Evolutionary conservation across 2,113 vertebrate genomes (phyloP), one percentile per base, ranked within the genome.

Genomic region (Pelobates fuscus): DNA sequence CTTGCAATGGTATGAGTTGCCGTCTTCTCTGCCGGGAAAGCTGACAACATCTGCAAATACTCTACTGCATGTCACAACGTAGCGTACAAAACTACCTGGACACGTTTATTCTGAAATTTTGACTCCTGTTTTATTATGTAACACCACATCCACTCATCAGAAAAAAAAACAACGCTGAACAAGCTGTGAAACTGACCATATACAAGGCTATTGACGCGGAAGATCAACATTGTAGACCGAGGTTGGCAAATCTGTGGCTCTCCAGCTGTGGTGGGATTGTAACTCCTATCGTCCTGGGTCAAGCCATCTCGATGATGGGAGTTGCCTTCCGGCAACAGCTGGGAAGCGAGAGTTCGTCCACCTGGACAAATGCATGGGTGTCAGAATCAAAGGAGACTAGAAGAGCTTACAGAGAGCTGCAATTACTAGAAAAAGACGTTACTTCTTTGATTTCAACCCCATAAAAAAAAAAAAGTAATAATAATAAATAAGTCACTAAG

Each of bases 21-120:
- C 32, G 44, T 18, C 30, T 32, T 23, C 64, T 46, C 63, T 8
- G 55, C 63, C 72, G 67, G 72, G 43, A 67, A 21, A 76, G 25
- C 12, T 24, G 55, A 30, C 92, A 90, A 89, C 86, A 92, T 94
- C 84, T 94, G 94, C 95, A 96, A 96, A 97, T 98, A 95, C 90
- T 90, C 89, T 77, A 92, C 94, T 95, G 93, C 92, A 92, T 93
- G 88, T 84, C 88, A 87, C 93, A 95, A 95, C 87, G 93, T 93
- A 94, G 94, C 91, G 90, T 86, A 90, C 84, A 87, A 70, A 87
- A 89, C 92, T 92, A 93, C 89, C 91, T 91, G 89, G 87, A 93
- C 85, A 91, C 86, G 87, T 84, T 62, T 30, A 24, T 37, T 43
- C 77, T 83, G 84, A 91, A 86, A 94, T 89, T 87, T 88, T 82